phyloP scores from a whole-genome alignment of 2,888 invertebrate genomes.

The Drosophila fungiperda region DNA sequence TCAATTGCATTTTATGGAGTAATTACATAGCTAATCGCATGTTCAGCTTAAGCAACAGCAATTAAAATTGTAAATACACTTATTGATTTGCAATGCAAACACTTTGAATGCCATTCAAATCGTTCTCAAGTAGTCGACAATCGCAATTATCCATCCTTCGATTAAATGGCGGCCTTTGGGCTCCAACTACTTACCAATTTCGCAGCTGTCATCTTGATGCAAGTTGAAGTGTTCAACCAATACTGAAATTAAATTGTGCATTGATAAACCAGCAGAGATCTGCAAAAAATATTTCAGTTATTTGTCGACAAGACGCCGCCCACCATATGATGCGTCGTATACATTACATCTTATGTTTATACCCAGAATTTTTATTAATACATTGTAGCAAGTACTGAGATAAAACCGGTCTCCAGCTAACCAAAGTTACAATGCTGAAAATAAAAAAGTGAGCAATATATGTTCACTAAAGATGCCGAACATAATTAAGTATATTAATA shows the following conservation, averaged over 20 bases:
- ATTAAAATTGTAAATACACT: slow-evolving; percentile 29
- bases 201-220: slow-evolving; percentile 77
- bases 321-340: slow-evolving; percentile 50
- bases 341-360: slow-evolving; percentile 18
- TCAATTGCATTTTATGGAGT: slow-evolving; percentile 8
- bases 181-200: slow-evolving; percentile 75
- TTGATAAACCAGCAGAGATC: slow-evolving; percentile 65
- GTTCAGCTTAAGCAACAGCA: slow-evolving; percentile 3
- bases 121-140: slow-evolving; percentile 9
- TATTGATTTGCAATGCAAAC: slow-evolving; percentile 26
- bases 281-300: slow-evolving; percentile 57
- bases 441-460: slow-evolving; percentile 7
- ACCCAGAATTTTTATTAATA: slow-evolving; percentile 9
- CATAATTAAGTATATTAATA: slow-evolving; percentile 35
- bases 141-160: not conserved
- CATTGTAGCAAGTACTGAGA: slow-evolving; percentile 36
- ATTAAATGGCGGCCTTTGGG: slow-evolving; percentile 5
- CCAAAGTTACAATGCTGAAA: slow-evolving; percentile 13
- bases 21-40: slow-evolving; percentile 24
- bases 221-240: slow-evolving; percentile 73
- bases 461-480: slow-evolving; percentile 5
- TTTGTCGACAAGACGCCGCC: slow-evolving; percentile 31
- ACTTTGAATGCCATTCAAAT: slow-evolving; percentile 51
- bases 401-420: slow-evolving; percentile 51
- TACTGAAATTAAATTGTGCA: slow-evolving; percentile 68